Evolutionary conservation across 2,888 invertebrate species (phyloP).

Genomic region (Panopea generosa): DNA sequence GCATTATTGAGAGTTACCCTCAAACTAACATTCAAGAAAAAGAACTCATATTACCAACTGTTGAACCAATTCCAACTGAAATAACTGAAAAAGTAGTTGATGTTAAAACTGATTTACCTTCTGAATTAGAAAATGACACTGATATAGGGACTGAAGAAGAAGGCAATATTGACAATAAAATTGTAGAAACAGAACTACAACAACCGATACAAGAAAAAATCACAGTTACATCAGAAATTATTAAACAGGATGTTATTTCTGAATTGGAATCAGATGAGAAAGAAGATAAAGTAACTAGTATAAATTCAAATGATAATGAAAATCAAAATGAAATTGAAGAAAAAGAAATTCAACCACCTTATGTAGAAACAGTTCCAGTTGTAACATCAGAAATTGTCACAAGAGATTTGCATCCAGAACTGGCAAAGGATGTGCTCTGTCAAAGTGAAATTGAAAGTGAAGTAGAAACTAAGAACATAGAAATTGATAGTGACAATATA

Average conservation of each 20-base stretch:
- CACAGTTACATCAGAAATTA: neutral
- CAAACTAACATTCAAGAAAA: neutral
- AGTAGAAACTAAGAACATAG: no score
- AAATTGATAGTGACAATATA: no score
- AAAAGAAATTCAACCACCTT: slow-evolving; percentile 13
- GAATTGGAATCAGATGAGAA: no score
- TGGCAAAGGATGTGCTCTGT: no score
- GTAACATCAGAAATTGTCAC: slow-evolving; percentile 1
- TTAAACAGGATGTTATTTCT: slow-evolving; percentile 2
- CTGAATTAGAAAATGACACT: slow-evolving; percentile 22
- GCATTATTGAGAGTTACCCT: neutral
- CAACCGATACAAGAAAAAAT: slow-evolving; percentile 3
- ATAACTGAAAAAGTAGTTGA: neutral
- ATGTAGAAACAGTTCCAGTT: slow-evolving; percentile 5
- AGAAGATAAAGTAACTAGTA: slow-evolving; percentile 10
- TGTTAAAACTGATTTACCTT: neutral
- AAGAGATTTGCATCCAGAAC: no score
- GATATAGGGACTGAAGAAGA: slow-evolving; percentile 19
- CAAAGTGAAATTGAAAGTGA: no score
- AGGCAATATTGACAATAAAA: slow-evolving; percentile 26
- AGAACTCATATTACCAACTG: neutral
- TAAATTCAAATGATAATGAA: slow-evolving; percentile 5
- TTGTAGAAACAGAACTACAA: slow-evolving; percentile 5
- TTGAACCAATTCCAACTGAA: no score
- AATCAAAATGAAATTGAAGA: slow-evolving; percentile 4